phyloP scores from a whole-genome alignment of 2,113 vertebrate genomes.

The Scomber colias region DNA sequence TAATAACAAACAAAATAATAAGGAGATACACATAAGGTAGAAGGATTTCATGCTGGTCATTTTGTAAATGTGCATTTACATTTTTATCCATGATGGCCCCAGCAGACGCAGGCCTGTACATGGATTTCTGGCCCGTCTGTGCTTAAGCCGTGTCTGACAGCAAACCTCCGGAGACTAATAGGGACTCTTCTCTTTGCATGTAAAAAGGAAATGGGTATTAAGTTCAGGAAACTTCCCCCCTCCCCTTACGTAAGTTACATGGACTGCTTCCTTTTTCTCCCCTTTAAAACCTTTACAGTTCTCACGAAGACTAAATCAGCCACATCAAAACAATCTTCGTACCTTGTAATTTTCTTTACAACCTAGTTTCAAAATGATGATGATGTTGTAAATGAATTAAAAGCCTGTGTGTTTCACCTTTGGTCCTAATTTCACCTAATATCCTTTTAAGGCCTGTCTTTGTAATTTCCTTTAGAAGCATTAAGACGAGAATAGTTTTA shows the following conservation, averaged over 20 bases:
- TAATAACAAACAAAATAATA: background rate
- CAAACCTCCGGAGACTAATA: constrained; percentile 36
- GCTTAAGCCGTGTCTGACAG: constrained; percentile 36
- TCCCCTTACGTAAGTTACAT: constrained; percentile 4
- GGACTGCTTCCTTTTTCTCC: constrained; percentile 13
- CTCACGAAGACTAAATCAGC: background rate
- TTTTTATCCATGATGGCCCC: constrained; percentile 15
- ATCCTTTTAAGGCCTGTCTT: too few relatives aligned
- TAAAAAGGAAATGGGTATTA: constrained; percentile 48
- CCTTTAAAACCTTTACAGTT: constrained; percentile 3
- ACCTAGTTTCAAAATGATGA: background rate
- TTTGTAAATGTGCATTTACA: background rate
- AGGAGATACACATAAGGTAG: too few relatives aligned
- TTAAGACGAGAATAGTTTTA: too few relatives aligned
- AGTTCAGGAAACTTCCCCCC: constrained; percentile 30
- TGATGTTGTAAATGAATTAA: background rate
- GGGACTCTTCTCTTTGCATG: constrained; percentile 31
- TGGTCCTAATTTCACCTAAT: too few relatives aligned
- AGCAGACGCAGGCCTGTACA: constrained; percentile 12
- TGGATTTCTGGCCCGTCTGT: constrained; percentile 1
- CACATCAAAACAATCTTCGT: constrained; percentile 2
- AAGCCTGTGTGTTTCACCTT: background rate
- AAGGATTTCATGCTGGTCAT: background rate
- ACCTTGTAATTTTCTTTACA: constrained; percentile 5
- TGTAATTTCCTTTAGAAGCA: too few relatives aligned